Evolutionary conservation across 2,888 invertebrate genomes (phyloP).

Genomic region (Synanthedon formicaeformis): DNA sequence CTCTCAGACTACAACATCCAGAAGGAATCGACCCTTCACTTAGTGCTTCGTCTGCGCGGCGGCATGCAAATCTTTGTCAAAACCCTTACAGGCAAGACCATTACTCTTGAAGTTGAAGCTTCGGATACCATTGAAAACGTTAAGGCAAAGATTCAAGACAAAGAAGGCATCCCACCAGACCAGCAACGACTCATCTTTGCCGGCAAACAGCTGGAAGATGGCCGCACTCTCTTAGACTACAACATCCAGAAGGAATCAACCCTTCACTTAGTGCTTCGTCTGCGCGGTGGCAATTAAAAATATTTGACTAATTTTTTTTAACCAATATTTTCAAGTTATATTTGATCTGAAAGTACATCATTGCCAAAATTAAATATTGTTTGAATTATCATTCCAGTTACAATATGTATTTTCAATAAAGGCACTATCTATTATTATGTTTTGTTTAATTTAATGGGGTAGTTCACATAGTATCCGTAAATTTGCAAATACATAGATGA

Average conservation of each 20-base stretch:
- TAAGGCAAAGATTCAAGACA: slow-evolving; percentile 30
- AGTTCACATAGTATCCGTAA: background rate
- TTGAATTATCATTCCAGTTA: slow-evolving; percentile 31
- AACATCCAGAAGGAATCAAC: slow-evolving; percentile 32
- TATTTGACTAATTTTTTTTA: background rate
- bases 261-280: slow-evolving; percentile 18
- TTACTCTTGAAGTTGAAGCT: slow-evolving; percentile 24
- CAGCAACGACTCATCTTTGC: slow-evolving; percentile 30
- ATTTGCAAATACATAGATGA: too few relatives aligned
- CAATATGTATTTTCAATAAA: slow-evolving; percentile 9
- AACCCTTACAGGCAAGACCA: slow-evolving; percentile 27
- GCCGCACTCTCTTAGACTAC: slow-evolving; percentile 26
- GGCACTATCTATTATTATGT: too few relatives aligned
- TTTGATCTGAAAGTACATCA: slow-evolving; percentile 1
- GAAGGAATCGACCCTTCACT: slow-evolving; percentile 30
- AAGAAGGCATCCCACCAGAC: slow-evolving; percentile 31
- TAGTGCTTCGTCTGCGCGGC: slow-evolving; percentile 29
- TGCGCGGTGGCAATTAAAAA: slow-evolving; percentile 8
- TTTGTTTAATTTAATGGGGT: background rate
- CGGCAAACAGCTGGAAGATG: slow-evolving; percentile 28
- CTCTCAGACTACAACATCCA: slow-evolving; percentile 34
- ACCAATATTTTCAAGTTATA: background rate
- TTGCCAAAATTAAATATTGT: slow-evolving; percentile 6
- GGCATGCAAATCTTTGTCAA: slow-evolving; percentile 37
- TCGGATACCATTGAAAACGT: slow-evolving; percentile 27